Base-by-base conservation (phyloP, 2,113 vertebrate genomes). In the Proteles cristata region DNA sequence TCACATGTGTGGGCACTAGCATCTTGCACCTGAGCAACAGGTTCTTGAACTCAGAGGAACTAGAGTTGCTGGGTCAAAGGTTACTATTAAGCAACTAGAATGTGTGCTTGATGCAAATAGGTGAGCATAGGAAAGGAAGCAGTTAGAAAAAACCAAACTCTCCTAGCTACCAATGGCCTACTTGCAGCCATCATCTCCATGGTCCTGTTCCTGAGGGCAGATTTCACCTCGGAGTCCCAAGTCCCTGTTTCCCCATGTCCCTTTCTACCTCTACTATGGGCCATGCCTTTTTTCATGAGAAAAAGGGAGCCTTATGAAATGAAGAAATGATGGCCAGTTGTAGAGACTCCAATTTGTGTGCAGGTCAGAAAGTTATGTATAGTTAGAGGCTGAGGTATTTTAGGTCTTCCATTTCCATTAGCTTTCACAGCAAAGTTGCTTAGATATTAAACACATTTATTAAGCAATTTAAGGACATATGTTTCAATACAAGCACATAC, bases 341-440 rank as follows among this genome's bases (percentile, higher is more conserved):
- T 88, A 88, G 96, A 94, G 65, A 81, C 28, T 84, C 84, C 35
- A 55, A 25, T 80, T 86, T 33, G 50, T 31, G 48, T 65, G 26
- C 55, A 63, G 39, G 26, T 76, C 50, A 86, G 58, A 58, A 90
- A 77, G 19, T 69, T 83, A 83, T 53, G 80, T 14, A 58, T 43
- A 90, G 58, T 65, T n/a, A 81, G 35, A 76, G 28, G 80, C 63
- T 63, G n/a, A 14, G 43, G 31, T 53, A 82, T 66, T 73, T 68
- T n/a, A 88, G 33, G 4, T 71, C 71, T 94, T 94, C 19, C 88
- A 23, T 76, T 76, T 91, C 25, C 9, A 86, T 17, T 61, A 16
- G 28, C 43, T 68, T 92, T 65, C 79, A 87, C 11, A 94, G 69
- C 39, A 90, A 87, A 97, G 10, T 82, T 96, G 43, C 53, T 96